phyloP scores from a whole-genome alignment of 2,113 vertebrate genomes.

The Python bivittatus region DNA sequence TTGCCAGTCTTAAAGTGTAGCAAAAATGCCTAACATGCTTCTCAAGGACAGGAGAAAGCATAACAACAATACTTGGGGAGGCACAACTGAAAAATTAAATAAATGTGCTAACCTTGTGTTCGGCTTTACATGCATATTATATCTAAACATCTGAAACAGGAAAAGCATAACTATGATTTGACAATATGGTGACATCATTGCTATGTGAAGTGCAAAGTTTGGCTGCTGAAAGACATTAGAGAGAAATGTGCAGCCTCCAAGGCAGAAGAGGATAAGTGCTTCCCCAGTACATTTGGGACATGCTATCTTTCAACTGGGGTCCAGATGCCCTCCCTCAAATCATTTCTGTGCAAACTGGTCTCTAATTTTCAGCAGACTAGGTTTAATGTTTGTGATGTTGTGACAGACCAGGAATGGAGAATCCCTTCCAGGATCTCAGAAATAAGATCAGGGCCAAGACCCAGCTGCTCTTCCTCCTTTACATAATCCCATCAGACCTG shows the following conservation, averaged over 20 bases:
- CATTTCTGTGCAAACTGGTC: neutral
- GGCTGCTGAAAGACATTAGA: neutral
- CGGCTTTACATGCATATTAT: neutral
- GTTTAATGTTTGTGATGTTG: too few relatives aligned
- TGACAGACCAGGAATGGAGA: too few relatives aligned
- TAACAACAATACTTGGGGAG: neutral
- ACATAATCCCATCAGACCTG: neutral
- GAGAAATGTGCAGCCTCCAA: neutral
- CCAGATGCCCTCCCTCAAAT: too few relatives aligned
- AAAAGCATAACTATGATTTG: neutral
- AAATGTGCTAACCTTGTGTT: neutral
- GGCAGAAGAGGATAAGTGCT: neutral
- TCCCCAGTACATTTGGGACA: too few relatives aligned
- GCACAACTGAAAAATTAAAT: neutral
- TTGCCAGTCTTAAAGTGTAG: neutral
- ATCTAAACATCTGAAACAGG: neutral
- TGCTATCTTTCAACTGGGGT: too few relatives aligned
- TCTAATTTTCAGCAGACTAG: too few relatives aligned
- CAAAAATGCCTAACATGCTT: neutral
- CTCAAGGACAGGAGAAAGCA: neutral
- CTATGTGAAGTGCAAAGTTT: neutral
- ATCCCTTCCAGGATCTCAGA: neutral
- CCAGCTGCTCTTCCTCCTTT: neutral
- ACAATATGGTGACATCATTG: neutral
- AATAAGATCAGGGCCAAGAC: too few relatives aligned